A percentile compares a stretch with the other conserved stretches of the same genome.
Evolutionary conservation across 2,797 vertebrate genomes (phyloP).

Genomic region (Gymnodraco acuticeps): DNA sequence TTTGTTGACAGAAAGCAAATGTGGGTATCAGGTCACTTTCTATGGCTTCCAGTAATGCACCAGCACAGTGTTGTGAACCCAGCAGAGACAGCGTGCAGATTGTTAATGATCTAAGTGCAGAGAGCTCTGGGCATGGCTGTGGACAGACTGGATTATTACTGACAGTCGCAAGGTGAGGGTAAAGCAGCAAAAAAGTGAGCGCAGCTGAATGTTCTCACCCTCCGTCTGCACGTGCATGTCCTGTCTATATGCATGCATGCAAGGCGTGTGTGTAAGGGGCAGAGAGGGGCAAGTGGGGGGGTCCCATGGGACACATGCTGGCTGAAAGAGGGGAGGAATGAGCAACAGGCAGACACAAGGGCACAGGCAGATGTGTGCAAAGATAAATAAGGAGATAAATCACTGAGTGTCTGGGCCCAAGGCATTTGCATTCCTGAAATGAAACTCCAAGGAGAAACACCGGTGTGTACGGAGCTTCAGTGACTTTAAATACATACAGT

Average conservation of each 20-base stretch:
- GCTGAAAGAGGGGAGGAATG: slow-evolving; percentile 78
- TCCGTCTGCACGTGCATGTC: slow-evolving; percentile 31
- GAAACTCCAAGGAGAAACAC: slow-evolving; percentile 83
- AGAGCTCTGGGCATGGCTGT: slow-evolving; percentile 59
- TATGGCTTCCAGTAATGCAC: slow-evolving; percentile 76
- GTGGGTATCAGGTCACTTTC: slow-evolving; percentile 84
- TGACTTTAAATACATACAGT: slow-evolving; percentile 67
- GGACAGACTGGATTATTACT: slow-evolving; percentile 72
- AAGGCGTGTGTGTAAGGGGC: slow-evolving; percentile 50
- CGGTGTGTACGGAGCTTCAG: slow-evolving; percentile 66
- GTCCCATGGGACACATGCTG: slow-evolving; percentile 76
- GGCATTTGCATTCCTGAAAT: slow-evolving; percentile 89
- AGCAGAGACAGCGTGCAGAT: slow-evolving; percentile 66
- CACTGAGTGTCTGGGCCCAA: slow-evolving; percentile 82
- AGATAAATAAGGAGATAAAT: slow-evolving; percentile 89
- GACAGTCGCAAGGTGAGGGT: slow-evolving; percentile 61
- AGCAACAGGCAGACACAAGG: slow-evolving; percentile 88
- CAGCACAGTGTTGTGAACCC: slow-evolving; percentile 59
- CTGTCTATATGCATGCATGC: slow-evolving; percentile 35
- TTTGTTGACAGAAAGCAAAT: slow-evolving; percentile 86
- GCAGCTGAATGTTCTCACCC: slow-evolving; percentile 51
- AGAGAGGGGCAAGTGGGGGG: slow-evolving; percentile 73
- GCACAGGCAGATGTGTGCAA: slow-evolving; percentile 87
- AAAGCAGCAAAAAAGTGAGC: slow-evolving; percentile 44
- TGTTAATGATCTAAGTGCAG: slow-evolving; percentile 66